phyloP scores from a whole-genome alignment of 2,888 invertebrate species.

The Ecliptopera silaceata region DNA sequence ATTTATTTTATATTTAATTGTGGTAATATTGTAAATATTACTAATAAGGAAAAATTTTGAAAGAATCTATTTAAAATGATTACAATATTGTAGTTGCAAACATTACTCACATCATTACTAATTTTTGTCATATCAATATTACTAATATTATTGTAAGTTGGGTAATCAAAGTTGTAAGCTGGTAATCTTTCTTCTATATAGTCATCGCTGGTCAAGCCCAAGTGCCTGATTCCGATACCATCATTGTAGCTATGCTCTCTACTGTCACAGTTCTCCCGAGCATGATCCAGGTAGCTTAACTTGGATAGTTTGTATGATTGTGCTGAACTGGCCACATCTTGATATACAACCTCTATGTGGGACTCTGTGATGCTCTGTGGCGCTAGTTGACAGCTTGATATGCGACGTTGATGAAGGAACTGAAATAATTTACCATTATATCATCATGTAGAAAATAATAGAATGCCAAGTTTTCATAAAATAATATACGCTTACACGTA shows the following conservation, averaged over 20 bases:
- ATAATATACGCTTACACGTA: background rate
- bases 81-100: no score
- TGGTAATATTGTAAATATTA: no score
- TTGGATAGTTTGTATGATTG: conserved; percentile 33
- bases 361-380: conserved; percentile 55
- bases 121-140: conserved; percentile 65
- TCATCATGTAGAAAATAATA: conserved; percentile 23
- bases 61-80: no score
- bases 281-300: conserved; percentile 34
- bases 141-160: conserved; percentile 53
- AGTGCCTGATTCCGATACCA: conserved; percentile 52
- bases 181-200: conserved; percentile 63
- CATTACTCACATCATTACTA: conserved; percentile 58
- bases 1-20: no score
- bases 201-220: conserved; percentile 66
- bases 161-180: conserved; percentile 45
- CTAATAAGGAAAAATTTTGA: no score
- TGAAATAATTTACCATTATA: conserved; percentile 46
- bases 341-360: conserved; percentile 59
- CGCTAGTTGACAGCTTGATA: conserved; percentile 68
- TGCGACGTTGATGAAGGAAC: conserved; percentile 67
- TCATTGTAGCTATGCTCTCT: conserved; percentile 45
- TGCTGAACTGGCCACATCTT: conserved; percentile 46
- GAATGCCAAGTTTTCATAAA: conserved; percentile 11
- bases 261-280: conserved; percentile 35